phyloP scores from a whole-genome alignment of 2,113 vertebrate species.

The Murina feae region DNA sequence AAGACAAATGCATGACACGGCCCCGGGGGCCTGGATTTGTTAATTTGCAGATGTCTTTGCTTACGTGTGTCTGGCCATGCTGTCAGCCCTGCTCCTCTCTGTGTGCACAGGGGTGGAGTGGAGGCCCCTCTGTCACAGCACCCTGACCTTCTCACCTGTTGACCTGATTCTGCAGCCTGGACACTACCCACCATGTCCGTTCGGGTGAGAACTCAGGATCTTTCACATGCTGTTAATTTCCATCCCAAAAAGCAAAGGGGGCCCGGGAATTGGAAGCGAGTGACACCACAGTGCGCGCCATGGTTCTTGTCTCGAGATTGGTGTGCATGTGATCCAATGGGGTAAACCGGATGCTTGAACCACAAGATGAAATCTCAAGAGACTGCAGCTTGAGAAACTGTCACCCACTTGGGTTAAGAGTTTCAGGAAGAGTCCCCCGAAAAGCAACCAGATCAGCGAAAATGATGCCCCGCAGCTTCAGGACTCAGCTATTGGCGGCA shows the following conservation, averaged over 20 bases:
- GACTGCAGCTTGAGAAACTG: not conserved
- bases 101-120: conserved; percentile 6
- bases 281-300: conserved; percentile 64
- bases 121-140: conserved; percentile 21
- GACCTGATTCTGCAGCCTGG: conserved; percentile 30
- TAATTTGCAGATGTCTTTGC: conserved; percentile 76
- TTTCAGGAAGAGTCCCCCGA: not conserved
- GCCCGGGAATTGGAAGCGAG: conserved; percentile 75
- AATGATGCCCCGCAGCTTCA: not conserved
- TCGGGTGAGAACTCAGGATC: not conserved
- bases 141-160: conserved; percentile 62
- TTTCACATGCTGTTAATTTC: conserved; percentile 74
- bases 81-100: not conserved
- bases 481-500: not conserved
- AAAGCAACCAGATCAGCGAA: not conserved
- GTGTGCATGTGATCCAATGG: conserved; percentile 66
- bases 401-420: not conserved
- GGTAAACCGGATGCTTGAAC: not conserved
- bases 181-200: conserved; percentile 22
- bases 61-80: conserved; percentile 49
- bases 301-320: conserved; percentile 67
- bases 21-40: conserved; percentile 76
- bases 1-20: conserved; percentile 77
- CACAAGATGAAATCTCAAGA: not conserved
- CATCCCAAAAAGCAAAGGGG: conserved; percentile 74